Evolutionary conservation across 2,113 vertebrate genomes (phyloP).

Genomic region (Tichodroma muraria): DNA sequence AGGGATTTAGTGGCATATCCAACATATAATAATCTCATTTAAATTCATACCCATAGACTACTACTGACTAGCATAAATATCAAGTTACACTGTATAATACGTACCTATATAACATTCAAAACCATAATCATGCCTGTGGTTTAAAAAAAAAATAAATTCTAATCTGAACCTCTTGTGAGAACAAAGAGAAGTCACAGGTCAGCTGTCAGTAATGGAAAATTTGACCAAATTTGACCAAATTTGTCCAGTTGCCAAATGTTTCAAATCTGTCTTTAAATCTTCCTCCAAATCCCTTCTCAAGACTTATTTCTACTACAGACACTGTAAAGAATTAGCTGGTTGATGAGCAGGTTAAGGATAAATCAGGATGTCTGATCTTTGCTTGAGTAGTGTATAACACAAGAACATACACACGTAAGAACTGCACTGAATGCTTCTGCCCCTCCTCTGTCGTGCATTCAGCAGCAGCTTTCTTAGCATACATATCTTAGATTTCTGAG

Average conservation of each 20-base stretch:
- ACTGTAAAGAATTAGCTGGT: neutral
- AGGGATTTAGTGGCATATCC: neutral
- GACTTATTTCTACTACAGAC: neutral
- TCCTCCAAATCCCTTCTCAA: slow-evolving; percentile 36
- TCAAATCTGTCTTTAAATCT: slow-evolving; percentile 47
- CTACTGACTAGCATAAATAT: neutral
- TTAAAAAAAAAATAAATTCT: neutral
- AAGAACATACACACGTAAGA: neutral
- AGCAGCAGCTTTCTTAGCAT: neutral
- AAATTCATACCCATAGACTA: neutral
- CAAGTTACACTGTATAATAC: neutral
- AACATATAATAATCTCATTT: neutral
- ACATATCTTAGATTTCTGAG: neutral
- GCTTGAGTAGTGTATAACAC: neutral
- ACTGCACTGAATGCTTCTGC: neutral
- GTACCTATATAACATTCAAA: neutral
- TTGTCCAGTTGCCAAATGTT: neutral
- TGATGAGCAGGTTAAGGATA: slow-evolving; percentile 5
- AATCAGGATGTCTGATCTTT: neutral
- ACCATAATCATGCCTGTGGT: neutral
- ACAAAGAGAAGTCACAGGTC: neutral
- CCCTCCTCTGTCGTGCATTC: neutral
- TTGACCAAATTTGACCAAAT: too few species aligned
- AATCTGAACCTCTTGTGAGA: neutral
- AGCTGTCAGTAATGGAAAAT: neutral